phyloP scores from a whole-genome alignment of 1,140 invertebrate species.

The Drosophila hydei region DNA sequence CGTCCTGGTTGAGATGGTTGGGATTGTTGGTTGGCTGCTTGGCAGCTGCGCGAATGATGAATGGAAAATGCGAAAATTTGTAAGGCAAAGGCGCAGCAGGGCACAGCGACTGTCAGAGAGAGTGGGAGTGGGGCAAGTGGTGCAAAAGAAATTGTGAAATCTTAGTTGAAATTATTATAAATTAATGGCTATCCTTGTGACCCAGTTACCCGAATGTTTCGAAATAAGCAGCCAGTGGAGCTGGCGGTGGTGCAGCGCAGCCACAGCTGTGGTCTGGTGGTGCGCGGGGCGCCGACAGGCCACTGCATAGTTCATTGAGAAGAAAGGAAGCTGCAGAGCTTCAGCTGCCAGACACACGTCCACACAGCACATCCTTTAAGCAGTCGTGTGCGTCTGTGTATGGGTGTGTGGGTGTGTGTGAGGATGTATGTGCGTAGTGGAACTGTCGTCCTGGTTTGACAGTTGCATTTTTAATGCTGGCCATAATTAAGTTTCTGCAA shows the following conservation, averaged over 20 bases:
- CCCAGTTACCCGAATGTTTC: conserved; percentile 75
- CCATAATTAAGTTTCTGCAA: conserved; percentile 77
- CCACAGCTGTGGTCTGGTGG: conserved; percentile 43
- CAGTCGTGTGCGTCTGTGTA: conserved; percentile 19
- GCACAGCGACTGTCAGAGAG: background rate
- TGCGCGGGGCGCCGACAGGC: conserved; percentile 14
- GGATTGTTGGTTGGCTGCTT: conserved; percentile 11
- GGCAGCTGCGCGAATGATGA: conserved; percentile 63
- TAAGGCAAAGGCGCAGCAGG: conserved; percentile 53
- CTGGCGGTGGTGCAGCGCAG: conserved; percentile 26
- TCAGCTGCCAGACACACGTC: conserved; percentile 42
- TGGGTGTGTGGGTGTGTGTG: conserved; percentile 9
- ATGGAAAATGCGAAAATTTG: conserved; percentile 79
- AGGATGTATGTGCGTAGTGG: background rate
- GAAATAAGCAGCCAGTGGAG: conserved; percentile 43
- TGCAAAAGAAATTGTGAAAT: conserved; percentile 75
- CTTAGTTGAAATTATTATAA: conserved; percentile 83
- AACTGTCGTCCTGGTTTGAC: conserved; percentile 66
- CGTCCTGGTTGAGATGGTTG: conserved; percentile 12
- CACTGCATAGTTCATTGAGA: conserved; percentile 56
- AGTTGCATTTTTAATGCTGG: conserved; percentile 80
- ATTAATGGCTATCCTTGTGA: conserved; percentile 83
- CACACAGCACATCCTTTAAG: conserved; percentile 59
- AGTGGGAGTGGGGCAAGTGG: background rate
- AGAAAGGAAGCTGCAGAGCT: conserved; percentile 59